Evolutionary conservation across 2,113 vertebrate species (phyloP), one percentile per base, ranked within the genome.

Genomic region (Colistium nudipinnis): DNA sequence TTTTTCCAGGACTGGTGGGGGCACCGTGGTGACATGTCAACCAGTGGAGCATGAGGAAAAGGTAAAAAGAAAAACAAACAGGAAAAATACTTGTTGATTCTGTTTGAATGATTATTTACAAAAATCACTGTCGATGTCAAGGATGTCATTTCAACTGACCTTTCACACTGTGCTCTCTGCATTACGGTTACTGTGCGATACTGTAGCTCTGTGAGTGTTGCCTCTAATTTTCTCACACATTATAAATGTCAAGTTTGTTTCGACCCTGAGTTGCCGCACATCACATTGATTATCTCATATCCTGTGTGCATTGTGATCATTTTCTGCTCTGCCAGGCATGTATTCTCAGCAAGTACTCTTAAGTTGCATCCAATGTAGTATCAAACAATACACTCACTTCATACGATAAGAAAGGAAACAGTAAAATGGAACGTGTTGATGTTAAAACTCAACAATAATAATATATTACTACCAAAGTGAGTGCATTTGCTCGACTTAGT

Each of bases 21-120:
- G 94, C 64, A 90, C 49, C 0, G 74, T 87, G 44, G 44, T 81
- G 30, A 80, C 73, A 64, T 74, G 60, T 54, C 90, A 90, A 43
- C 94, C 94, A 39, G 90, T 90, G 2, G 96, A 97, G 76, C 93
- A 93, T 0, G 94, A 97, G 80, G 95, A 97, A 82, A 96, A 96
- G 95, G 96, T 97, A 95, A 76, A 54, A 7, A 5, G 11, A 22
- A 10, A 8, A 6, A 45, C 8, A 39, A 19, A 47, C 22, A 19
- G 14, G 5, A n/a, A 63, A 45, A 33, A 62, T 9, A n/a, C 1
- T 4, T 55, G 27, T 20, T 36, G 16, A 61, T 49, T 56, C 1
- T 49, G 4, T 33, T 4, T n/a, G n/a, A 24, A 22, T 12, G n/a
- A 11, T 14, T 35, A 38, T 20, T 61, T 55, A 63, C 4, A 2